These are phyloP conservation scores for Lipotes vexillifer DNA, from an alignment of 2,113 vertebrate species.

Conservation along the genomic window DNA sequence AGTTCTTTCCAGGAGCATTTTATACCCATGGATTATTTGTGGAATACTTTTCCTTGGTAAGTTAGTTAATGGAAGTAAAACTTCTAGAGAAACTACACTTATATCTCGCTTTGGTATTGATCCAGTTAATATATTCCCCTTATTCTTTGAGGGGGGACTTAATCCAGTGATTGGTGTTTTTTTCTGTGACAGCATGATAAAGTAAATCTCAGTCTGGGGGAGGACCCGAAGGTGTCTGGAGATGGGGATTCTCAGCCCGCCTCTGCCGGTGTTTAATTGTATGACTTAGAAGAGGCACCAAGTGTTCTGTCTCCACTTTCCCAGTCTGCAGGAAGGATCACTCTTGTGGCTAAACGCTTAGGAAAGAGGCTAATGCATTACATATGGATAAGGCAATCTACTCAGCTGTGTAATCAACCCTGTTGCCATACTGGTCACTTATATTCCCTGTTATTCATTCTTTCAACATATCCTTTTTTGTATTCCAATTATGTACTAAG, in stretches of 20 bases:
- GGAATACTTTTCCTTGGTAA: slow-evolving; percentile 41
- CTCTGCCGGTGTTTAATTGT: not conserved
- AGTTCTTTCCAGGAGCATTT: slow-evolving; percentile 39
- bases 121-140: slow-evolving; percentile 38
- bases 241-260: not conserved
- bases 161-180: not conserved
- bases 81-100: slow-evolving; percentile 36
- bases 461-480: not conserved
- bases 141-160: not conserved
- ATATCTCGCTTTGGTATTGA: slow-evolving; percentile 51
- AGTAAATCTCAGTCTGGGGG: not conserved
- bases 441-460: not conserved
- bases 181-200: not conserved
- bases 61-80: slow-evolving; percentile 62
- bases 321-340: not conserved
- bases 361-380: not conserved
- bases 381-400: not conserved
- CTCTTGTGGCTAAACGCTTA: not conserved
- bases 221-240: not conserved
- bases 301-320: not conserved
- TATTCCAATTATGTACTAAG: not conserved
- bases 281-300: not conserved
- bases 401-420: not conserved
- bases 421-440: not conserved
- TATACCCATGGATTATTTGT: slow-evolving; percentile 49